Evolutionary conservation across 2,888 invertebrate species (phyloP), one percentile per base, ranked within the genome.

Genomic region (Ectemnius continuus): DNA sequence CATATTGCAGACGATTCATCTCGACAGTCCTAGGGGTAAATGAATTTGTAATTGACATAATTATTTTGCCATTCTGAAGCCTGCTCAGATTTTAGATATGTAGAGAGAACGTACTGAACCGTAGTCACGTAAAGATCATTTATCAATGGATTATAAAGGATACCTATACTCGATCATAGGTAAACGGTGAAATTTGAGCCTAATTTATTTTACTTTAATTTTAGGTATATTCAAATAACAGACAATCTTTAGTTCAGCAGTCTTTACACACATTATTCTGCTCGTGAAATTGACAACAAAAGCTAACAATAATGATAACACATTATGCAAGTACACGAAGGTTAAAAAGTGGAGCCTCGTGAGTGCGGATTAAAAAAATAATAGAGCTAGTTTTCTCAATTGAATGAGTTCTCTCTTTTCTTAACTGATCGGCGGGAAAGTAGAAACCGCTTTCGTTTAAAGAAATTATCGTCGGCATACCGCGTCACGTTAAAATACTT

Each of bases 11-110:
- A 78, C 76, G 73, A 81, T 83, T 81, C 73, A 78, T 85, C 79
- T 84, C 82, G 76, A 80, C 81, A 84, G 85, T 87, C 86, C 85
- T 86, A 86, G 85, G 85, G 81, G 84, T 86, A 86, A 88, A 86
- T 81, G 78, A 87, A 88, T 82, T 83, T 84, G 79, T 88, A 88
- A 88, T 88, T 88, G 88, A 88, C 88, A 83, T 87, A 86, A 88
- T 85, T 81, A 85, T 85, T 86, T 84, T 87, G 88, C 81, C 84
- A 84, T 87, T 88, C 88, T 88, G 88, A 88, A 88, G 86, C 88
- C 87, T 87, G 88, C 87, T 88, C 88, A 88, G 88, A 88, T 86
- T 52, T 84, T 84, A 86, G 88, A 88, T 88, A 88, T 88, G 88
- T 88, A 87, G 83, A 86, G 80, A 82, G 81, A 88, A 85, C 84